Percentiles rank a stretch among this genome's conserved stretches.
These are phyloP conservation scores for Drosophila lini DNA, from an alignment of 1,140 invertebrate species.

Conservation along the genomic window DNA sequence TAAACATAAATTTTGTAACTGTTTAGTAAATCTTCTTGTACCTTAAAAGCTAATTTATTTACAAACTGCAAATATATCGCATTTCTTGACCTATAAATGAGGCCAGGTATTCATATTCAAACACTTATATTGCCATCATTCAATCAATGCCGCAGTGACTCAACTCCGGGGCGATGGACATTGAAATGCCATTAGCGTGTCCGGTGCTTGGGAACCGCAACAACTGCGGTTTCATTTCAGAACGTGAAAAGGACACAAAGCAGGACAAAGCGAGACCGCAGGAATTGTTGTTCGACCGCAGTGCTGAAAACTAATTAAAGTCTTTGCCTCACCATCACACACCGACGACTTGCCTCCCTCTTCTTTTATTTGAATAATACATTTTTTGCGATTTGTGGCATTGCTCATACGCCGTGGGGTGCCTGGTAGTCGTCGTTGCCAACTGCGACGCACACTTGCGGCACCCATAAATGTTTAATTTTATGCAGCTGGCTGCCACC, in stretches of 20 bases:
- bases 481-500: constrained; percentile 34
- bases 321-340: constrained; percentile 10
- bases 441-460: constrained; percentile 31
- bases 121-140: constrained; percentile 28
- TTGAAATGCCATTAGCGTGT: constrained; percentile 73
- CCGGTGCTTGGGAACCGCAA: constrained; percentile 59
- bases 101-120: constrained; percentile 34
- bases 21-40: no score
- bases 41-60: neutral
- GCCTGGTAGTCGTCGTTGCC: constrained; percentile 13
- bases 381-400: constrained; percentile 53
- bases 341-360: no score
- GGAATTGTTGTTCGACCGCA: constrained; percentile 44
- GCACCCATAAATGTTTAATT: constrained; percentile 45
- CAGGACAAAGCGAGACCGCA: constrained; percentile 40
- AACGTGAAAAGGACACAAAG: constrained; percentile 39
- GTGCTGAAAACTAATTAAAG: constrained; percentile 70
- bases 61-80: constrained; percentile 2
- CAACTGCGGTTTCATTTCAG: constrained; percentile 48
- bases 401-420: constrained; percentile 42
- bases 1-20: neutral
- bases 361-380: constrained; percentile 36
- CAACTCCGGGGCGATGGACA: constrained; percentile 45
- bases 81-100: constrained; percentile 5
- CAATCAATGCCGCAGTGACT: constrained; percentile 42